These are phyloP conservation scores for Clarias pachynema DNA, from an alignment of 2,797 vertebrate species.

Conservation along the genomic window DNA sequence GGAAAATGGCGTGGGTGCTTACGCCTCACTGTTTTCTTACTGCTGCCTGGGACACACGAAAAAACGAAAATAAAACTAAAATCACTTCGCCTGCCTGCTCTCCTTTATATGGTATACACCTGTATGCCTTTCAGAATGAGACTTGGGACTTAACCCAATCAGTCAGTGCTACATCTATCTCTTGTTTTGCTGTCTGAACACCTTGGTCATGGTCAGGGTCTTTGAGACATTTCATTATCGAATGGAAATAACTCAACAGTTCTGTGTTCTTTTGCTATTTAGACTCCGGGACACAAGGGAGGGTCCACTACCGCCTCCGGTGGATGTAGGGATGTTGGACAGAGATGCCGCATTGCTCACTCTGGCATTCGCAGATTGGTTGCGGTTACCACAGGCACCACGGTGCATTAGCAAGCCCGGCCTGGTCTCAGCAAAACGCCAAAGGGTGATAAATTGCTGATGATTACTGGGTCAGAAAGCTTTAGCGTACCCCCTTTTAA, in stretches of 20 bases:
- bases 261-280: slow-evolving; percentile 45
- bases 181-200: background rate
- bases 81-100: background rate
- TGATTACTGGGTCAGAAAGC: slow-evolving; percentile 65
- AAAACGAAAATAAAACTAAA: background rate
- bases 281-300: background rate
- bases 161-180: background rate
- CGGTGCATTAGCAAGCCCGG: slow-evolving; percentile 54
- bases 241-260: slow-evolving; percentile 19
- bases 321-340: slow-evolving; percentile 24
- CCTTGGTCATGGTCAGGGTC: background rate
- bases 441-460: slow-evolving; percentile 60
- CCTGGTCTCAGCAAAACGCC: slow-evolving; percentile 49
- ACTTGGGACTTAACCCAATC: background rate
- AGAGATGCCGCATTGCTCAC: slow-evolving; percentile 34
- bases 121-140: background rate
- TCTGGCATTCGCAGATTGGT: slow-evolving; percentile 1
- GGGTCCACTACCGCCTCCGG: slow-evolving; percentile 19
- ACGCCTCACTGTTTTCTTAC: background rate
- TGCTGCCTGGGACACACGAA: background rate
- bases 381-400: slow-evolving; percentile 37
- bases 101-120: background rate
- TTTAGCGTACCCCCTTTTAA: slow-evolving; percentile 36
- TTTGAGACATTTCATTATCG: background rate
- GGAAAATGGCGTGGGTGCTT: background rate